Evolutionary conservation across 2,797 vertebrate genomes (phyloP).

Genomic region (Emys orbicularis): DNA sequence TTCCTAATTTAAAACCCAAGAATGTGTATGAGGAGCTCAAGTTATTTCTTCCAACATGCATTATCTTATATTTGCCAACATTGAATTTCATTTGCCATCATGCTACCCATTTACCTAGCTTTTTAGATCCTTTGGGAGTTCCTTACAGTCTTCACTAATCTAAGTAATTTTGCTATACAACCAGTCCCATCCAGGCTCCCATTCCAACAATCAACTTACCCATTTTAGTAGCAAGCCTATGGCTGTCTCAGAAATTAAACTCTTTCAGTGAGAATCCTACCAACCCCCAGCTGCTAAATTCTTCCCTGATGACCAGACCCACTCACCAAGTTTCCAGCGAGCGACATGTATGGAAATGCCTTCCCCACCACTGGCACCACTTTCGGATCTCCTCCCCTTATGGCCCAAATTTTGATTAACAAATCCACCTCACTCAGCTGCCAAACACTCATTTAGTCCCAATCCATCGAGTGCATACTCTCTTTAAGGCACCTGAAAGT

Average conservation of each 20-base stretch:
- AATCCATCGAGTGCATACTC: background rate
- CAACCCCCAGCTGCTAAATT: background rate
- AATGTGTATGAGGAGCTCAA: background rate
- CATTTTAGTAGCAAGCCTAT: background rate
- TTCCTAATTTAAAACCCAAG: background rate
- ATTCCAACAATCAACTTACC: background rate
- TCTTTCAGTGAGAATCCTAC: background rate
- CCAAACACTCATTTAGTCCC: background rate
- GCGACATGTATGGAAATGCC: background rate
- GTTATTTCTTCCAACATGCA: background rate
- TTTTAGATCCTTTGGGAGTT: conserved; percentile 8
- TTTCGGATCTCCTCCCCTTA: background rate
- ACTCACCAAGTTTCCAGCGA: background rate
- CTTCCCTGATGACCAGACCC: background rate
- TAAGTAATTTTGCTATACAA: background rate
- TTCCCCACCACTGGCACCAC: background rate
- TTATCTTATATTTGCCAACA: conserved; percentile 15
- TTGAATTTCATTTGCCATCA: conserved; percentile 20
- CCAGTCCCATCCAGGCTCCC: background rate
- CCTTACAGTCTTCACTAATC: background rate
- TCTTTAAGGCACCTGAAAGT: background rate
- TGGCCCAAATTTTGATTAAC: background rate
- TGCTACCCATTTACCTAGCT: conserved; percentile 1
- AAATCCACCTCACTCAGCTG: background rate
- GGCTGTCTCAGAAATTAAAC: background rate